phyloP scores from a whole-genome alignment of 2,888 invertebrate genomes.

The Standfussiana lucernea region DNA sequence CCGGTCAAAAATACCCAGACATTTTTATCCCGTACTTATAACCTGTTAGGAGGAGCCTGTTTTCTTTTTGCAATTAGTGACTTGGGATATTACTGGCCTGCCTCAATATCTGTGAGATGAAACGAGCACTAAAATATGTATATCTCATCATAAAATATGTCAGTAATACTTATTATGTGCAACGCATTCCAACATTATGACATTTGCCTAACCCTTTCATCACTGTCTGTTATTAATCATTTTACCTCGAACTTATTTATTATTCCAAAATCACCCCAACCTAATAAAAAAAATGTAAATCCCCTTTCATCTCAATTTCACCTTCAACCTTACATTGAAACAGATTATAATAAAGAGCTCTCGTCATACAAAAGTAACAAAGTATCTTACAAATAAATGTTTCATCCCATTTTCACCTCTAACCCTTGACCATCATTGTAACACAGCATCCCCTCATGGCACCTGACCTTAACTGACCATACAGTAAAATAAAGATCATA shows the following conservation, averaged over 20 bases:
- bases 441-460: slow-evolving; percentile 58
- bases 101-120: slow-evolving; percentile 50
- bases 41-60: slow-evolving; percentile 76
- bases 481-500: slow-evolving; percentile 36
- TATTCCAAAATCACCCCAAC: slow-evolving; percentile 22
- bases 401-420: slow-evolving; percentile 54
- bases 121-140: not conserved
- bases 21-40: slow-evolving; percentile 83
- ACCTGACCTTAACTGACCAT: slow-evolving; percentile 40
- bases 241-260: slow-evolving; percentile 6
- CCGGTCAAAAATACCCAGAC: slow-evolving; percentile 83
- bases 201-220: slow-evolving; percentile 25
- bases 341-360: not conserved
- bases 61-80: slow-evolving; percentile 77
- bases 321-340: slow-evolving; percentile 37
- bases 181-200: slow-evolving; percentile 2
- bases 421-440: slow-evolving; percentile 13
- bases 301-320: slow-evolving; percentile 44
- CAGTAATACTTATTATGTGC: not conserved
- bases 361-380: not conserved
- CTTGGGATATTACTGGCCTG: slow-evolving; percentile 62
- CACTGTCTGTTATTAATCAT: slow-evolving; percentile 33
- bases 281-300: not conserved
- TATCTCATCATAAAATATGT: not conserved
- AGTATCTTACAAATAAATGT: not conserved